These are phyloP conservation scores for Heloderma charlesbogerti DNA, from an alignment of 2,113 vertebrate genomes.

Conservation along the genomic window DNA sequence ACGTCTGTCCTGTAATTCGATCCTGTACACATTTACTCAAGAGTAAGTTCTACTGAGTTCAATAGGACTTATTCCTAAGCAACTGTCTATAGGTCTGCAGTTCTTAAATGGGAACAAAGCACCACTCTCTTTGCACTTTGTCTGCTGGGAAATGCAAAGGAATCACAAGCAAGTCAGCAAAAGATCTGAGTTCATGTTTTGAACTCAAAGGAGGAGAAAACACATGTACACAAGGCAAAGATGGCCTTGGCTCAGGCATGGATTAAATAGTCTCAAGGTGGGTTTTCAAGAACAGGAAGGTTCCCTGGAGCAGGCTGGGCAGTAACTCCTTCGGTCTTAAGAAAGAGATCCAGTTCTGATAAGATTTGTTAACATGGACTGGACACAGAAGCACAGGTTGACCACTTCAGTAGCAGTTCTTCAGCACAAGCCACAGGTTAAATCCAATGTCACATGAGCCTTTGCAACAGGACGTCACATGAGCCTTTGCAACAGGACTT, in stretches of 20 bases:
- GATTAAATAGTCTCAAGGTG: background rate
- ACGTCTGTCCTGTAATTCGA: background rate
- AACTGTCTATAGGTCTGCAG: background rate
- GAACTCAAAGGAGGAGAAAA: background rate
- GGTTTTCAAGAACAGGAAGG: background rate
- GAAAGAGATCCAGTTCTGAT: background rate
- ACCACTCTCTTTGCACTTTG: background rate
- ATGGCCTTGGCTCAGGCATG: background rate
- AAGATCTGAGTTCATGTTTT: background rate
- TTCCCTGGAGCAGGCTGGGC: background rate
- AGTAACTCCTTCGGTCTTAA: background rate
- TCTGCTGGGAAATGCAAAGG: background rate
- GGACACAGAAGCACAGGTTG: background rate
- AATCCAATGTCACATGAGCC: no score
- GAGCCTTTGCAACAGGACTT: no score
- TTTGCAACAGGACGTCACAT: no score
- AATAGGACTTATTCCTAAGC: background rate
- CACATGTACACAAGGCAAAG: background rate
- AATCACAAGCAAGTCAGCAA: background rate
- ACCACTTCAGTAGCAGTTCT: background rate
- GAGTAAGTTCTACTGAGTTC: background rate
- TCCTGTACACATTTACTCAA: background rate
- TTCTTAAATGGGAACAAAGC: background rate
- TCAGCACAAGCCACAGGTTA: background rate
- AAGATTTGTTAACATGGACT: background rate